phyloP scores from a whole-genome alignment of 2,888 invertebrate genomes.

The Lasioglossum villosulum region DNA sequence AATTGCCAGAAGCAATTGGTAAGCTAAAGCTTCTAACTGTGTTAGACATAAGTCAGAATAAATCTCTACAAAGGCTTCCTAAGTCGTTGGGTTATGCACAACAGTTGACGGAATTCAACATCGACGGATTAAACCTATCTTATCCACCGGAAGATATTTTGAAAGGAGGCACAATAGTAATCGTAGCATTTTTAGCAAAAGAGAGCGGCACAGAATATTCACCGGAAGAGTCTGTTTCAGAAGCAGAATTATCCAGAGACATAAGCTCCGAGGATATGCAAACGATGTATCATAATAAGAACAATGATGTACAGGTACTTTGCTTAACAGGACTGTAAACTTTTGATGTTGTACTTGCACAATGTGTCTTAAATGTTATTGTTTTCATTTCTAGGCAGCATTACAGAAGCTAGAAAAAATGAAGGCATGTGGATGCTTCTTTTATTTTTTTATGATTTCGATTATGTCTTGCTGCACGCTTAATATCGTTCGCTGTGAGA shows the following conservation, averaged over 20 bases:
- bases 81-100: conserved; percentile 88
- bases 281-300: conserved; percentile 73
- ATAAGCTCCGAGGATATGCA: conserved; percentile 67
- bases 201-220: conserved; percentile 86
- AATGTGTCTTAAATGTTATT: conserved; percentile 64
- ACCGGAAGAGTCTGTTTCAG: conserved; percentile 82
- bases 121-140: conserved; percentile 87
- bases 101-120: conserved; percentile 87
- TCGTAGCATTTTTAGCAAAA: conserved; percentile 83
- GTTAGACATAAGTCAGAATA: conserved; percentile 88
- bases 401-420: conserved; percentile 87
- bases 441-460: conserved; percentile 76
- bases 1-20: conserved; percentile 88
- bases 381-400: conserved; percentile 86
- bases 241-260: conserved; percentile 78
- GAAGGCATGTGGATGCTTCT: conserved; percentile 87
- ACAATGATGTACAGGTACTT: conserved; percentile 81
- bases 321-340: conserved; percentile 16
- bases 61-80: conserved; percentile 87
- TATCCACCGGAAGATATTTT: conserved; percentile 89
- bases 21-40: conserved; percentile 87
- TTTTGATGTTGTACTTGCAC: conserved; percentile 48
- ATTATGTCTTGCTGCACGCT: conserved; percentile 31
- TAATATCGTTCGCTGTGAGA: conserved; percentile 69
- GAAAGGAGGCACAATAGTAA: conserved; percentile 87